phyloP scores from a whole-genome alignment of 2,113 vertebrate genomes.

The Nycticryphes semicollaris region DNA sequence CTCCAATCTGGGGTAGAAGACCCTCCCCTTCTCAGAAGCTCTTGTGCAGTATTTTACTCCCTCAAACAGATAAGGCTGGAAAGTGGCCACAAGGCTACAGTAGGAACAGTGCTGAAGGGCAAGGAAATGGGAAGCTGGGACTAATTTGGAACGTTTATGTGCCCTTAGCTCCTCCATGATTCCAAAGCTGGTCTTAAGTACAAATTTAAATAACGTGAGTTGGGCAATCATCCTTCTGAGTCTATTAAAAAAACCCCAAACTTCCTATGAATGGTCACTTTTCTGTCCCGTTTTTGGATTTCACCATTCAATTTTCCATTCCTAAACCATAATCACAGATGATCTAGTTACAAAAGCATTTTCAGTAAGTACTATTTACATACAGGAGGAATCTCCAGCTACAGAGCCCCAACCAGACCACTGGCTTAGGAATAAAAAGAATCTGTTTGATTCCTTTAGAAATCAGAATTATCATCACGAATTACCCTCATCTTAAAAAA shows the following conservation, averaged over 20 bases:
- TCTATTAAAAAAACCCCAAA: neutral
- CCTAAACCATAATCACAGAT: neutral
- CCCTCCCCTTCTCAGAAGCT: neutral
- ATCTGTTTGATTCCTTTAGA: slow-evolving; percentile 44
- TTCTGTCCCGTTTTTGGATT: neutral
- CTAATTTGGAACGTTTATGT: slow-evolving; percentile 50
- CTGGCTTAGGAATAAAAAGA: slow-evolving; percentile 54
- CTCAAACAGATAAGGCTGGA: neutral
- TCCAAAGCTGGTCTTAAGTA: slow-evolving; percentile 46
- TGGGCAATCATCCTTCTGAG: slow-evolving; percentile 43
- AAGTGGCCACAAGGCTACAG: neutral
- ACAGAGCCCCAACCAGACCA: neutral
- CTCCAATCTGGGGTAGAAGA: rapidly evolving
- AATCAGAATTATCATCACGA: slow-evolving; percentile 40
- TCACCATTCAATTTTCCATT: neutral
- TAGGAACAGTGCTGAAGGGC: slow-evolving; percentile 22
- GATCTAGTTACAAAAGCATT: neutral
- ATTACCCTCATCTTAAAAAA: slow-evolving; percentile 4
- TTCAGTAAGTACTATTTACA: neutral
- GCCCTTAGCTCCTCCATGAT: slow-evolving; percentile 29
- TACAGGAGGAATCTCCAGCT: neutral
- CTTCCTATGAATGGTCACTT: neutral
- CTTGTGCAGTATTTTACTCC: neutral
- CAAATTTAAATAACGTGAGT: slow-evolving; percentile 39
- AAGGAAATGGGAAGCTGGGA: slow-evolving; percentile 54